Evolutionary conservation across 2,888 invertebrate genomes (phyloP).

Genomic region (Oligia latruncula): DNA sequence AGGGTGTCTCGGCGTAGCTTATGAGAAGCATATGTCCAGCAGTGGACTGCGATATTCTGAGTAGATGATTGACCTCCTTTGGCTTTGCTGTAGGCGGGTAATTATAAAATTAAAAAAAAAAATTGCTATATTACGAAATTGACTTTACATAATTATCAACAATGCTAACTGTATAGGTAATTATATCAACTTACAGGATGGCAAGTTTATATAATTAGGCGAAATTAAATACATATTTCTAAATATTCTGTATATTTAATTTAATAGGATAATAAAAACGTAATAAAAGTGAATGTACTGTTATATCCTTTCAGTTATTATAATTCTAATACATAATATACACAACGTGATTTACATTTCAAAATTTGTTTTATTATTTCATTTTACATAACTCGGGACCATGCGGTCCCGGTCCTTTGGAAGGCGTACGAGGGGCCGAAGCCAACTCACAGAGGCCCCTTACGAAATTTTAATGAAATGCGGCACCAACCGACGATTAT

Average conservation of each 20-base stretch:
- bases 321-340: neutral
- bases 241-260: conserved; percentile 3
- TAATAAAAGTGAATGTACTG: conserved; percentile 24
- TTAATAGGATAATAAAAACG: conserved; percentile 24
- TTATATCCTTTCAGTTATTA: conserved; percentile 16
- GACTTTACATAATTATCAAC: neutral
- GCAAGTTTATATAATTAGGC: neutral
- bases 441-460: no score
- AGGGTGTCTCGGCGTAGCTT: no score
- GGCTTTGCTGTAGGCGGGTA: neutral
- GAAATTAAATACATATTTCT: neutral
- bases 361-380: neutral
- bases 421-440: no score
- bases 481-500: no score
- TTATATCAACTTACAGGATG: neutral
- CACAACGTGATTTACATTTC: neutral
- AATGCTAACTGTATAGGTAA: no score
- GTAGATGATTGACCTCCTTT: neutral
- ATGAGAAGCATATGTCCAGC: no score
- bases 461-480: no score
- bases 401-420: no score
- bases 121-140: neutral
- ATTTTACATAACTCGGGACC: no score
- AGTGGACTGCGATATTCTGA: no score
- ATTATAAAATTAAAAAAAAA: no score